Conservation (phyloP, 2,113 vertebrate species). For the Monopterus albus region DNA sequence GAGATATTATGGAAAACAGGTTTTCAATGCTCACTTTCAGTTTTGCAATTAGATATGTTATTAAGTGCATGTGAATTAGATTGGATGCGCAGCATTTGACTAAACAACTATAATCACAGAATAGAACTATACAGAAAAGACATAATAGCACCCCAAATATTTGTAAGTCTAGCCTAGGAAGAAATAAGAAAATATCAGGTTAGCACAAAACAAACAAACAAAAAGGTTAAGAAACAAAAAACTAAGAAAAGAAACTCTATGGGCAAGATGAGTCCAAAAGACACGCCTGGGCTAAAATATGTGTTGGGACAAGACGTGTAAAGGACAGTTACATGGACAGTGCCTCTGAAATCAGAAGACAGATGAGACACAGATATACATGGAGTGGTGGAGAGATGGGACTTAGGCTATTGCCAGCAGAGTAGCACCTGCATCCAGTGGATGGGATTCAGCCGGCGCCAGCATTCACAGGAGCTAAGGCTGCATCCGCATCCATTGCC, state of each 20-base stretch:
- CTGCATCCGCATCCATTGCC: conserved; percentile 43
- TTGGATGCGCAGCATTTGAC: no score
- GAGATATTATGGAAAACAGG: conserved; percentile 29
- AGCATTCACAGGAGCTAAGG: conserved; percentile 27
- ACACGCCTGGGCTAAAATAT: background rate
- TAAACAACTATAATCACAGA: no score
- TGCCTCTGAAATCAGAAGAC: background rate
- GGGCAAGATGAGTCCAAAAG: background rate
- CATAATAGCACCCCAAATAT: background rate
- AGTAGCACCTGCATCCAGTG: conserved; percentile 31
- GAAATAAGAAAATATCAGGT: no score
- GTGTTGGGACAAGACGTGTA: background rate
- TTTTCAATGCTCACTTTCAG: no score
- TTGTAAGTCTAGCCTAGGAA: no score
- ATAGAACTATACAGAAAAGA: background rate
- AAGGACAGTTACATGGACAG: background rate
- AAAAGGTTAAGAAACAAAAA: background rate
- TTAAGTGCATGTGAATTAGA: background rate
- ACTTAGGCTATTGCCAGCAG: background rate
- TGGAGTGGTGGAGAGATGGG: background rate
- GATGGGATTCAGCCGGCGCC: conserved; percentile 20
- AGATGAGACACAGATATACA: conserved; percentile 2
- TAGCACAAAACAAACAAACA: no score
- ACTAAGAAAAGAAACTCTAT: no score
- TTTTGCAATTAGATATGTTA: background rate